Conservation (phyloP, 2,113 vertebrate genomes). For the Cochlearius cochlearius region DNA sequence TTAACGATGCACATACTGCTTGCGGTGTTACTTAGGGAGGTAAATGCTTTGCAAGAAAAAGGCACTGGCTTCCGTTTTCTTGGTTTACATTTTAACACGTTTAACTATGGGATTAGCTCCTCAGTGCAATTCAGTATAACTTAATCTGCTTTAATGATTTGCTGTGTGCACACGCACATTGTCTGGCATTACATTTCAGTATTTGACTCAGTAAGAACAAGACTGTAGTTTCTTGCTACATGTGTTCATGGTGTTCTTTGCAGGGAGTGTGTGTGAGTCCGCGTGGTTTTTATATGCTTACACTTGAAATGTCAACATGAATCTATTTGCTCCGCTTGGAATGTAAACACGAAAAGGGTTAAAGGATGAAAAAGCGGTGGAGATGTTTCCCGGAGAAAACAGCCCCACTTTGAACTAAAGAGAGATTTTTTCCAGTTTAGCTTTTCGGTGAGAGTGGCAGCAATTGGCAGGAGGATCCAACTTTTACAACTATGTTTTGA, state of each 20-base stretch:
- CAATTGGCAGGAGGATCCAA: conserved; percentile 54
- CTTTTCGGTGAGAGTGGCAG: conserved; percentile 66
- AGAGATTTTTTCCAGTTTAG: conserved; percentile 58
- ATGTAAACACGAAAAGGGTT: conserved; percentile 49
- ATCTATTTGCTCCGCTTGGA: not conserved
- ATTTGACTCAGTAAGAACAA: not conserved
- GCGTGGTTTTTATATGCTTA: conserved; percentile 10
- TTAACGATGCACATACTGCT: conserved; percentile 31
- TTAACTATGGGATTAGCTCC: not conserved
- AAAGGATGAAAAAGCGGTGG: conserved; percentile 36
- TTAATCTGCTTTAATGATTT: not conserved
- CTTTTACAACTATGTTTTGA: conserved; percentile 82
- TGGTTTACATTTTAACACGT: conserved; percentile 6
- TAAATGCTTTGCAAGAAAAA: not conserved
- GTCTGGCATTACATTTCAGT: not conserved
- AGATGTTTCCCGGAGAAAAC: conserved; percentile 28
- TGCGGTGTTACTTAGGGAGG: not conserved
- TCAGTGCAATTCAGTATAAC: not conserved
- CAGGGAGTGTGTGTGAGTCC: not conserved
- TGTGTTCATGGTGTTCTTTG: conserved; percentile 14
- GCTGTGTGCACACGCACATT: not conserved
- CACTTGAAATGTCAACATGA: conserved; percentile 31
- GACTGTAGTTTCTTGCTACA: not conserved
- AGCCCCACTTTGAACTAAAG: conserved; percentile 15
- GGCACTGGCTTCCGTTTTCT: not conserved